Base-by-base conservation (phyloP, 2,888 invertebrate species). In the Coleophora deauratella region DNA sequence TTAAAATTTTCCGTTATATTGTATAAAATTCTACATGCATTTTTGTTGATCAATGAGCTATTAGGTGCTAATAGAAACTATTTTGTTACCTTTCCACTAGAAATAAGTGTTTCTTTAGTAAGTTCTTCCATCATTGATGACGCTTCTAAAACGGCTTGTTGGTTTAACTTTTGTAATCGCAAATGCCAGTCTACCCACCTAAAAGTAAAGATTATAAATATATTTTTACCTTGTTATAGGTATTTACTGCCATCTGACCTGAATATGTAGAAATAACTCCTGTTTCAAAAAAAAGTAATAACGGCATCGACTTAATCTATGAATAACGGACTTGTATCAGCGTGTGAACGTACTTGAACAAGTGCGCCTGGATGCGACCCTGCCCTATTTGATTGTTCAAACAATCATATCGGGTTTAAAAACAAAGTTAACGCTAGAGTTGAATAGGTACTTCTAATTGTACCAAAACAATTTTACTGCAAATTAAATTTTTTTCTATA, bases 141-240 rank as follows among this genome's bases (percentile, higher is more conserved):
- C 1, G 94, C 94, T 85, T 96, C 96, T 33, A 95, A 69, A 34
- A 94, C 89, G 1, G 95, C 95, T 80, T 97, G 95, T 72, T 97
- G 95, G 61, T 94, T 94, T 9, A 97, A 69, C 69, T 95, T 93
- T 61, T 96, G 93, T 8, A 96, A 68, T 56, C 92, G 88, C 63
- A 94, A 91, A 64, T 97, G 96, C 77, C 90, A 91, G 54, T 93
- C 92, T 36, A 94, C 77, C 95, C 95, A 95, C 40, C 92, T 93
- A 50, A 48, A 53, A 33, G 9, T 33, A 34, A 14, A 21, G 28
- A 13, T n/a, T 27, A n/a, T n/a, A n/a, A n/a, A n/a, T n/a, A n/a
- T n/a, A n/a, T n/a, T n/a, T n/a, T n/a, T n/a, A 36, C 28, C 7
- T 31, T 30, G 9, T 28, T 28, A 6, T 28, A 28, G 9, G 9